Percentiles rank a stretch among this genome's conserved stretches.
Evolutionary conservation across 2,113 vertebrate species (phyloP).

Genomic region (Rhabdomys dilectus): DNA sequence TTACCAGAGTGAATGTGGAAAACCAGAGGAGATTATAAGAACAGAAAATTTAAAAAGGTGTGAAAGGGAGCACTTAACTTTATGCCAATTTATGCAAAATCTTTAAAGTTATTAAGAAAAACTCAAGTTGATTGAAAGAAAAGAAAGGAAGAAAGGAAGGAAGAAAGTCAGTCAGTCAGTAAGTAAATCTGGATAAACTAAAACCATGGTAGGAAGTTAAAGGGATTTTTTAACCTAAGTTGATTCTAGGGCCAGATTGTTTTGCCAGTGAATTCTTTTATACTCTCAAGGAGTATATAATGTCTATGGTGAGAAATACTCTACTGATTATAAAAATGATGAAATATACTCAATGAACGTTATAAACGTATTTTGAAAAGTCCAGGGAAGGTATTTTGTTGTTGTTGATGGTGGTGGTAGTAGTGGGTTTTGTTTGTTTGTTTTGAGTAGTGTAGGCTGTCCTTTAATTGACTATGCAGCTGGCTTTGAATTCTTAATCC

Average conservation of each 20-base stretch:
- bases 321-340: conserved; percentile 33
- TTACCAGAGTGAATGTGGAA: conserved; percentile 32
- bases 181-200: neutral
- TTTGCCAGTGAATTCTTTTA: conserved; percentile 54
- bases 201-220: neutral
- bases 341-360: conserved; percentile 2
- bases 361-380: conserved; percentile 20
- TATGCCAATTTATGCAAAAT: conserved; percentile 42
- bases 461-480: neutral
- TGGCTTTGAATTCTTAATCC: neutral
- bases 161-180: too few relatives aligned
- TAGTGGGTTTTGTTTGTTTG: neutral
- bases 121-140: neutral
- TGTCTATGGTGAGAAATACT: conserved; percentile 11
- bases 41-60: neutral
- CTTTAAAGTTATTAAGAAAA: conserved; percentile 54
- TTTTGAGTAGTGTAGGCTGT: neutral
- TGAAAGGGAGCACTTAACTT: neutral
- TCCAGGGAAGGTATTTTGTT: neutral
- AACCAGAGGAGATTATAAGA: neutral
- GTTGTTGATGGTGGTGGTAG: too few relatives aligned
- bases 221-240: conserved; percentile 20
- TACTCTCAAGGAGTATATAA: conserved; percentile 15
- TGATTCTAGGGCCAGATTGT: conserved; percentile 24
- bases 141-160: neutral